Conservation (phyloP, 2,888 invertebrate genomes). For the Ormia ochracea region DNA sequence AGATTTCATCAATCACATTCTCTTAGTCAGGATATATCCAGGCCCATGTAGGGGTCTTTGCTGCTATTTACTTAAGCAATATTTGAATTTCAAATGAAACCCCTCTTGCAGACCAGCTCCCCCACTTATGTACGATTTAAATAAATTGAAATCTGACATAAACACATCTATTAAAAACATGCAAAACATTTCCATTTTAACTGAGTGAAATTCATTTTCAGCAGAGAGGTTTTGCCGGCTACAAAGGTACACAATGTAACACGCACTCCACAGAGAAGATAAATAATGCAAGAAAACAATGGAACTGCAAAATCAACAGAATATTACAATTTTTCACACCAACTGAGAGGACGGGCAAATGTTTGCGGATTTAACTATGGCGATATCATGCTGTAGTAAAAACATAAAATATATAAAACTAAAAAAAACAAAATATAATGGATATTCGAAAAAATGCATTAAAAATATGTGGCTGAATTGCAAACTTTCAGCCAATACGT, state of each 20-base stretch:
- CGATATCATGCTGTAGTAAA: background rate
- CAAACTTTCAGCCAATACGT: too few relatives aligned
- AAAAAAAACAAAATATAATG: slow-evolving; percentile 2
- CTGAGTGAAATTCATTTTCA: slow-evolving; percentile 15
- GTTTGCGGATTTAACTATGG: slow-evolving; percentile 46
- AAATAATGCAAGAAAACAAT: background rate
- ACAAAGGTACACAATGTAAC: background rate
- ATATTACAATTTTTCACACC: slow-evolving; percentile 38
- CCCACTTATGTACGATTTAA: too few relatives aligned
- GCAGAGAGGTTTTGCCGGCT: slow-evolving; percentile 16
- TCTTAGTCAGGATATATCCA: too few relatives aligned
- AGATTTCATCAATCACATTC: too few relatives aligned
- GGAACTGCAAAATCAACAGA: slow-evolving; percentile 5
- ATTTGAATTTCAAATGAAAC: too few relatives aligned
- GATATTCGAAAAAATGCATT: slow-evolving; percentile 14
- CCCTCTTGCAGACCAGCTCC: too few relatives aligned
- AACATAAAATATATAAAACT: background rate
- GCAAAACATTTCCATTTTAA: slow-evolving; percentile 4
- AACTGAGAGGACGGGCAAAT: slow-evolving; percentile 52
- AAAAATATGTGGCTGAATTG: too few relatives aligned
- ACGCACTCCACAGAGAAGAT: background rate
- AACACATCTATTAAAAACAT: slow-evolving; percentile 12
- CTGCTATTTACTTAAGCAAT: too few relatives aligned
- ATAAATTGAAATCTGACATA: slow-evolving; percentile 56
- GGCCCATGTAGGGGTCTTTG: too few relatives aligned